Percentiles rank a stretch among this genome's conserved stretches.
phyloP scores from a whole-genome alignment of 37 sponge, comb jelly and placozoan species.

The Cladorhizidae sp. region DNA sequence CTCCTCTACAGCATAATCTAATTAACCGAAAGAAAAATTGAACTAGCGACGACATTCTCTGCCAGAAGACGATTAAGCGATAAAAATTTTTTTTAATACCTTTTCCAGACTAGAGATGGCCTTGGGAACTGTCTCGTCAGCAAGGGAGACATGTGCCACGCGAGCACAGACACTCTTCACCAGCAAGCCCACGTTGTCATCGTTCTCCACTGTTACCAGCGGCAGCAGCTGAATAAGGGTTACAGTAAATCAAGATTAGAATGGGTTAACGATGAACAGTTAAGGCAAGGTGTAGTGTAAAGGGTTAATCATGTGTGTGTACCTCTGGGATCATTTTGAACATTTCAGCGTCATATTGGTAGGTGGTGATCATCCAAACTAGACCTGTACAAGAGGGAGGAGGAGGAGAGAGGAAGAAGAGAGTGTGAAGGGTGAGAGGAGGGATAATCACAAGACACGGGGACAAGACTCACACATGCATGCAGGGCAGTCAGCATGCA shows the following conservation, averaged over 20 bases:
- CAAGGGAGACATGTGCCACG: constrained; percentile 5
- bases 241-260: neutral
- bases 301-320: neutral
- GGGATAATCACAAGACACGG: neutral
- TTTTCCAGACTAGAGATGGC: constrained; percentile 4
- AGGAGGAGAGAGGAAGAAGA: neutral
- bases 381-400: neutral
- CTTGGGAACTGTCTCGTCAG: neutral
- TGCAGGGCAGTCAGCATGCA: too few relatives aligned
- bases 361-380: constrained; percentile 1
- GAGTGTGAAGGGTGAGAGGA: neutral
- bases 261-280: constrained; percentile 41
- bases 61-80: too few relatives aligned
- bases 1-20: too few relatives aligned
- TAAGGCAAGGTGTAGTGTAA: neutral
- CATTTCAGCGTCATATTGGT: constrained; percentile 2
- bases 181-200: constrained; percentile 54
- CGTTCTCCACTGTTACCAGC: constrained; percentile 59
- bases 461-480: too few relatives aligned
- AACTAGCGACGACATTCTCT: too few relatives aligned
- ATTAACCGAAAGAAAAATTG: too few relatives aligned
- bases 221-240: constrained; percentile 47
- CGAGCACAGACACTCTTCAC: constrained; percentile 49
- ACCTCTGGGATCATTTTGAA: constrained; percentile 16
- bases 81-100: constrained; percentile 4